Conservation (phyloP, 2,113 vertebrate genomes). For the Nannospalax galili region DNA sequence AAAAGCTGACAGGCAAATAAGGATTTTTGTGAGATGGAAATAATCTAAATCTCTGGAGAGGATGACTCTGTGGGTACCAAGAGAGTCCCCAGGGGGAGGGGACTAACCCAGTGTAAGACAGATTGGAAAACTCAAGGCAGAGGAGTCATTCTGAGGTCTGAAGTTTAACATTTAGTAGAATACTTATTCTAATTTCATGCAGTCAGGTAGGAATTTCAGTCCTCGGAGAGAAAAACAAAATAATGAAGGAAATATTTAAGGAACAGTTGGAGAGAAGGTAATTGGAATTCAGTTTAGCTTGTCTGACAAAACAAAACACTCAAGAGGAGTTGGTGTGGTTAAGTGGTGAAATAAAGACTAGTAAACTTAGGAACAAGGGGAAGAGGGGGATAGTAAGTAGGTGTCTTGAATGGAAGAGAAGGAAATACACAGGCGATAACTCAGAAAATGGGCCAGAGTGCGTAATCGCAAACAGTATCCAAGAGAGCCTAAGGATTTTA, state of each 20-base stretch:
- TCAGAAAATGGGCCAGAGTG: not conserved
- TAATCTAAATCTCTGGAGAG: not conserved
- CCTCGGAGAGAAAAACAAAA: slow-evolving; percentile 52
- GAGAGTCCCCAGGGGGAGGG: not conserved
- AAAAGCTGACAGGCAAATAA: not conserved
- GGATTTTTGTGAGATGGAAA: slow-evolving; percentile 30
- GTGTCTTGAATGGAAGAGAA: slow-evolving; percentile 43
- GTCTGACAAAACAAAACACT: slow-evolving; percentile 52
- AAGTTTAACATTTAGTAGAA: slow-evolving; percentile 49
- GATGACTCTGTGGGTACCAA: not conserved
- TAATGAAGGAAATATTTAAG: slow-evolving; percentile 60
- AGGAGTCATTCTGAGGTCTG: not conserved
- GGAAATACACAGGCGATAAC: slow-evolving; percentile 50
- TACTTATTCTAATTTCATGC: slow-evolving; percentile 11
- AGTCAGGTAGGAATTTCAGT: slow-evolving; percentile 57
- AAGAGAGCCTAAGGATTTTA: not conserved
- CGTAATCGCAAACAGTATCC: not conserved
- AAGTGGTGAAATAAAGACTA: slow-evolving; percentile 58
- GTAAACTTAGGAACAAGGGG: slow-evolving; percentile 47
- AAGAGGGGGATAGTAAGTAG: not conserved
- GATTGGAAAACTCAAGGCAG: not conserved
- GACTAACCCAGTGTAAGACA: slow-evolving; percentile 32
- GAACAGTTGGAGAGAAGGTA: slow-evolving; percentile 62
- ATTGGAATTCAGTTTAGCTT: slow-evolving; percentile 69
- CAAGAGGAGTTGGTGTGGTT: slow-evolving; percentile 49